Conservation (phyloP, 1,140 invertebrate genomes). For the Palaemon carinicauda region DNA sequence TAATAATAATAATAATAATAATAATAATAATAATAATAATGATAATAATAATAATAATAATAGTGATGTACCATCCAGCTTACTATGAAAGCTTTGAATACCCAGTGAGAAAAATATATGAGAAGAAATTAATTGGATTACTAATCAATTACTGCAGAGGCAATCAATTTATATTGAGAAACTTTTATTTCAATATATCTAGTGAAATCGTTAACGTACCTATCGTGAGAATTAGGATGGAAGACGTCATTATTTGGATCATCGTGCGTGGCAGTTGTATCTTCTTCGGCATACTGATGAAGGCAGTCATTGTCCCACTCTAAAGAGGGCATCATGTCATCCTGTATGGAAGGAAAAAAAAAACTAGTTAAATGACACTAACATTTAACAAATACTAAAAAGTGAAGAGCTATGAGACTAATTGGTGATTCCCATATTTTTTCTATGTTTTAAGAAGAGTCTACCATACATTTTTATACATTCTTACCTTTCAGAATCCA, state of each 20-base stretch:
- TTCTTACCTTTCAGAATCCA: no score
- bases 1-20: no score
- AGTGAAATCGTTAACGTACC: constrained; percentile 18
- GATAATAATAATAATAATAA: no score
- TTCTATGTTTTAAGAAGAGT: no score
- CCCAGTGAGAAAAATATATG: no score
- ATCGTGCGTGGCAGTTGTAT: constrained; percentile 12
- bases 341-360: constrained; percentile 39
- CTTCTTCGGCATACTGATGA: constrained; percentile 53
- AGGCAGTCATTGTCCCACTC: constrained; percentile 64
- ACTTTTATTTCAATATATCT: constrained; percentile 13
- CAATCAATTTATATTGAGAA: not conserved
- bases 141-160: no score
- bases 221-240: constrained; percentile 32
- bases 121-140: no score
- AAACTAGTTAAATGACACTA: not conserved
- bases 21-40: no score
- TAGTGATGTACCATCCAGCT: no score
- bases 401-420: not conserved
- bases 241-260: constrained; percentile 31
- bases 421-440: no score
- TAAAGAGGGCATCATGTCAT: constrained; percentile 61
- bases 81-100: no score
- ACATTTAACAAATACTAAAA: not conserved
- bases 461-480: no score